Conservation (phyloP, 2,888 invertebrate species). For the Hyposoter didymator region DNA sequence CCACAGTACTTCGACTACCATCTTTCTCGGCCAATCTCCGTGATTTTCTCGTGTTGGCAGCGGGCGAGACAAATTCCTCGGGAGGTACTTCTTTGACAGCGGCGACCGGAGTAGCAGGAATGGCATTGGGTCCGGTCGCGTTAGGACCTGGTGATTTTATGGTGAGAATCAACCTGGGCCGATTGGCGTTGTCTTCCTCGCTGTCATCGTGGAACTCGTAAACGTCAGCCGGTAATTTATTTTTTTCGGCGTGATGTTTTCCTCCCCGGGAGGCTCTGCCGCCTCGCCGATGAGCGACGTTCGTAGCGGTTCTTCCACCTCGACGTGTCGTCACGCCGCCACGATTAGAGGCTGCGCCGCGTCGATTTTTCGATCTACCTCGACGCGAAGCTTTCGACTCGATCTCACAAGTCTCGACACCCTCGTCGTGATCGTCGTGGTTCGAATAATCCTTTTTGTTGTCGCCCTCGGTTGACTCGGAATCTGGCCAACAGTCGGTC, state of each 20-base stretch:
- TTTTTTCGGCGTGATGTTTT: conserved; percentile 84
- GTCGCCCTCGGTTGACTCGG: conserved; percentile 70
- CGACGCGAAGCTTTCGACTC: conserved; percentile 82
- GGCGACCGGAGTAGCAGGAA: conserved; percentile 82
- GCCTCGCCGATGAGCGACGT: conserved; percentile 75
- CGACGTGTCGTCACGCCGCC: conserved; percentile 87
- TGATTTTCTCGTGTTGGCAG: conserved; percentile 91
- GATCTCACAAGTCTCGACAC: conserved; percentile 80
- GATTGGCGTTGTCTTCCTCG: conserved; percentile 88
- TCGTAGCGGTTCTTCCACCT: conserved; percentile 81
- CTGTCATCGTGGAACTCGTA: conserved; percentile 97
- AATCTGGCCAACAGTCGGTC: conserved; percentile 79
- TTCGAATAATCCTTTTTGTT: conserved; percentile 77
- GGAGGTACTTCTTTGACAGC: conserved; percentile 85
- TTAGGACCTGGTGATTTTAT: conserved; percentile 89
- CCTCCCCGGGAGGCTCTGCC: conserved; percentile 83
- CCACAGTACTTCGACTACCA: conserved; percentile 90
- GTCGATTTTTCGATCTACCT: conserved; percentile 80
- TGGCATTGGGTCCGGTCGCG: conserved; percentile 80
- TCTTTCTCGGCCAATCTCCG: conserved; percentile 92
- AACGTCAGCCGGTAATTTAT: conserved; percentile 89
- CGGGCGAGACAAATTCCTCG: conserved; percentile 88
- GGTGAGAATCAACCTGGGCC: conserved; percentile 92
- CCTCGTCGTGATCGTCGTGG: conserved; percentile 81
- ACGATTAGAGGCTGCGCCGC: conserved; percentile 75